phyloP scores from a whole-genome alignment of 2,113 vertebrate species.

The Ranitomeya imitator region DNA sequence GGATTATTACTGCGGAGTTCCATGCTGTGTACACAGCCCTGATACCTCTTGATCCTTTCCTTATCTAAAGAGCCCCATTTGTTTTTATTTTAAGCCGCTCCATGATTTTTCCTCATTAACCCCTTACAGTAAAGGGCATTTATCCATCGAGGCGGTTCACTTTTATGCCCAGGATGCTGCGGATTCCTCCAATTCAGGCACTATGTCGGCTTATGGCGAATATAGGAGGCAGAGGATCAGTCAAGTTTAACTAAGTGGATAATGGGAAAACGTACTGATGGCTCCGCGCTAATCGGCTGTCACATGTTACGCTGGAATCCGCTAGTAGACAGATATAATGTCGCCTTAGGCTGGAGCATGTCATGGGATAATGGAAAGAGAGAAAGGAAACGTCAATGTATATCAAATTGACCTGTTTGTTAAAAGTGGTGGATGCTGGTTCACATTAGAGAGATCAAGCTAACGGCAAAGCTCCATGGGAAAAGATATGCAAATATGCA shows the following conservation, averaged over 20 bases:
- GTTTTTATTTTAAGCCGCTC: background rate
- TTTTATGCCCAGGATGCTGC: background rate
- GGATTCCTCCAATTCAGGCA: background rate
- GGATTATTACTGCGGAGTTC: background rate
- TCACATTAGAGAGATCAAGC: no score
- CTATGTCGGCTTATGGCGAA: background rate
- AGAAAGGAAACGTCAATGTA: background rate
- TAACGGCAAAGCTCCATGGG: no score
- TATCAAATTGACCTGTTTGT: background rate
- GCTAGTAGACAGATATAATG: background rate
- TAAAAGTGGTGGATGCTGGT: background rate
- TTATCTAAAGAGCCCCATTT: background rate
- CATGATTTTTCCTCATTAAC: background rate
- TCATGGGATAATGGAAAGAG: background rate
- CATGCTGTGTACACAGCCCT: slow-evolving; percentile 1
- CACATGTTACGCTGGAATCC: background rate
- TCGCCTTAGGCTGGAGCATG: background rate
- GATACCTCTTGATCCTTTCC: background rate
- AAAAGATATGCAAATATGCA: no score
- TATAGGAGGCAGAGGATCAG: background rate
- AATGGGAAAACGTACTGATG: background rate
- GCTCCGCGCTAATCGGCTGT: background rate
- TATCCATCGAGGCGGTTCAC: background rate
- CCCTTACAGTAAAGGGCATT: background rate
- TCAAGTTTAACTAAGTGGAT: slow-evolving; percentile 1